Percentiles rank a stretch among this genome's conserved stretches.
phyloP scores from a whole-genome alignment of 2,888 invertebrate species.

The Euclidia mi region DNA sequence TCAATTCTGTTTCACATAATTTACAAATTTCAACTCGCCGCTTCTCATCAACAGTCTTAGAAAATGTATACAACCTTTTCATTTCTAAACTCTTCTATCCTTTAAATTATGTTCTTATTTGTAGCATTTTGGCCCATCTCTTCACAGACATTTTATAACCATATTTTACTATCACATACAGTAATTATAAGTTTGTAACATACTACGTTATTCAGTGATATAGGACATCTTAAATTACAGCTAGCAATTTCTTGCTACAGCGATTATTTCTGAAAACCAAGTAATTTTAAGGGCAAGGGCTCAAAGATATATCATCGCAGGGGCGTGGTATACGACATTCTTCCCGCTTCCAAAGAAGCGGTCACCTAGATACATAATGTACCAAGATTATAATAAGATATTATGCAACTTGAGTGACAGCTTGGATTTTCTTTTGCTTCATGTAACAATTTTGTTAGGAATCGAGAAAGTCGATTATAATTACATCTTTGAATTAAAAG shows the following conservation, averaged over 20 bases:
- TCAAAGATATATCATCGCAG: conserved; percentile 8
- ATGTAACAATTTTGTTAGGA: not conserved
- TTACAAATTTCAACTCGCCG: not conserved
- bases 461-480: too few species aligned
- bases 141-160: too few species aligned
- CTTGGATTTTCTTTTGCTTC: not conserved
- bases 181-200: not conserved
- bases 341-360: conserved; percentile 1
- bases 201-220: not conserved
- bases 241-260: conserved; percentile 7
- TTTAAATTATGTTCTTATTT: too few species aligned
- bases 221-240: conserved; percentile 1
- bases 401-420: not conserved
- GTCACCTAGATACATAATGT: not conserved
- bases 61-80: too few species aligned
- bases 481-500: too few species aligned
- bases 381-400: not conserved
- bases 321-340: not conserved
- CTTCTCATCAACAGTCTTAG: not conserved
- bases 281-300: conserved; percentile 7
- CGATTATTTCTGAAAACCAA: conserved; percentile 13
- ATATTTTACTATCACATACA: too few species aligned
- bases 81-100: too few species aligned
- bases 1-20: conserved; percentile 2
- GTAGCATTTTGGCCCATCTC: too few species aligned